phyloP scores from a whole-genome alignment of 2,888 invertebrate genomes.

The Phlogophora meticulosa region DNA sequence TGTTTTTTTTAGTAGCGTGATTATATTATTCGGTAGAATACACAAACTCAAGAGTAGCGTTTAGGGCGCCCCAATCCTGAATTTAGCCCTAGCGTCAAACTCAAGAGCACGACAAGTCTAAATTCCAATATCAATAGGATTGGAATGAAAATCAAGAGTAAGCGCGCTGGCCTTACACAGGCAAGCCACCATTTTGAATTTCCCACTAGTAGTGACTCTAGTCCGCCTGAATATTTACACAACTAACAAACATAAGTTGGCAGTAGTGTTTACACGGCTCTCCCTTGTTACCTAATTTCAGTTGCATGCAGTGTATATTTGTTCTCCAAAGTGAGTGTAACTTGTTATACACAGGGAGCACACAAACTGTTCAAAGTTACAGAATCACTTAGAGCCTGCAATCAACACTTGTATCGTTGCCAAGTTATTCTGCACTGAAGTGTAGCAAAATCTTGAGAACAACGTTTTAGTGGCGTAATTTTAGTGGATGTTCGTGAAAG shows the following conservation, averaged over 20 bases:
- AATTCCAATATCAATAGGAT: too few relatives aligned
- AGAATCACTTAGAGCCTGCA: slow-evolving; percentile 45
- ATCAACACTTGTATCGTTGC: slow-evolving; percentile 51
- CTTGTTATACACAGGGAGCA: slow-evolving; percentile 33
- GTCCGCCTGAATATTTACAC: background rate
- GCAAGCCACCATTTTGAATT: background rate
- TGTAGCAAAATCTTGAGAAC: slow-evolving; percentile 19
- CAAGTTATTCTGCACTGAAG: slow-evolving; percentile 40
- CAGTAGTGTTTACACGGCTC: slow-evolving; percentile 13
- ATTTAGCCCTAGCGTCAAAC: too few relatives aligned
- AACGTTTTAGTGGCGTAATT: slow-evolving; percentile 10
- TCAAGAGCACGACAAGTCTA: too few relatives aligned
- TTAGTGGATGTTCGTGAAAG: slow-evolving; percentile 5
- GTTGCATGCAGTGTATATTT: slow-evolving; percentile 33
- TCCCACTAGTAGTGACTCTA: background rate
- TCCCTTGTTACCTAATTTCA: slow-evolving; percentile 52
- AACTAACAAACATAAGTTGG: slow-evolving; percentile 10
- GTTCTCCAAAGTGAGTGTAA: slow-evolving; percentile 32
- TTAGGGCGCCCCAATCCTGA: too few relatives aligned
- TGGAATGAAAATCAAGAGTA: too few relatives aligned
- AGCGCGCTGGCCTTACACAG: too few relatives aligned
- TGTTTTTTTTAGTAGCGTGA: too few relatives aligned
- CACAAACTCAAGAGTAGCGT: too few relatives aligned
- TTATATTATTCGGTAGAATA: too few relatives aligned
- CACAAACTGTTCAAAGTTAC: slow-evolving; percentile 38